A percentile compares a stretch with the other conserved stretches of the same genome.
Conservation (phyloP, 2,888 invertebrate genomes). For the Pelosia muscerda region DNA sequence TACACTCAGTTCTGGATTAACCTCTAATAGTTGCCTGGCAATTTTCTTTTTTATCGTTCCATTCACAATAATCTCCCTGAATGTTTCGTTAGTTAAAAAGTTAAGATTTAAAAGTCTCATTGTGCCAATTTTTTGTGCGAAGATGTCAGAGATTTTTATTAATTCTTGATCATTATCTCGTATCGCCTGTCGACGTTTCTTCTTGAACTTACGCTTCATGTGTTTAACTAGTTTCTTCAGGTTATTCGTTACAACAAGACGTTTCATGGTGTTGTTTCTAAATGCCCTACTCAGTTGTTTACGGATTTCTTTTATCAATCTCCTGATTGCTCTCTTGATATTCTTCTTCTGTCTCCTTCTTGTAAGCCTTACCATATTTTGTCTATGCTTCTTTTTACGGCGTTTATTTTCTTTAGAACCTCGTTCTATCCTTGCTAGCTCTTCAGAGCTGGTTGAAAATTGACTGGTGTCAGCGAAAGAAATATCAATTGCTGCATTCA, state of each 20-base stretch:
- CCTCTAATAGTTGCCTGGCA: constrained; percentile 8
- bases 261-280: constrained; percentile 9
- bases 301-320: not conserved
- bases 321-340: constrained; percentile 17
- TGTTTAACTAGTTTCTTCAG: constrained; percentile 7
- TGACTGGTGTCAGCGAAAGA: constrained; percentile 19
- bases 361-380: not conserved
- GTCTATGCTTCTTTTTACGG: not conserved
- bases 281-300: constrained; percentile 19
- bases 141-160: not conserved
- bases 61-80: constrained; percentile 14
- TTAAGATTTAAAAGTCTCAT: constrained; percentile 1
- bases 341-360: constrained; percentile 4
- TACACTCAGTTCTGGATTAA: constrained; percentile 8
- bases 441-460: constrained; percentile 13
- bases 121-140: not conserved
- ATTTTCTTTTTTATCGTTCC: not conserved
- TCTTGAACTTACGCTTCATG: constrained; percentile 10
- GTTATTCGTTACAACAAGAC: not conserved
- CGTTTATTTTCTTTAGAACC: constrained; percentile 12
- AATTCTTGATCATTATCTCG: not conserved
- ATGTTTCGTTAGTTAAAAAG: constrained; percentile 15
- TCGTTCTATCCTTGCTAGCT: not conserved
- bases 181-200: not conserved
- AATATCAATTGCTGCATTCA: constrained; percentile 23